phyloP scores from a whole-genome alignment of 92 coral and sea anemone genomes.

The Parazoanthus atlanticus region DNA sequence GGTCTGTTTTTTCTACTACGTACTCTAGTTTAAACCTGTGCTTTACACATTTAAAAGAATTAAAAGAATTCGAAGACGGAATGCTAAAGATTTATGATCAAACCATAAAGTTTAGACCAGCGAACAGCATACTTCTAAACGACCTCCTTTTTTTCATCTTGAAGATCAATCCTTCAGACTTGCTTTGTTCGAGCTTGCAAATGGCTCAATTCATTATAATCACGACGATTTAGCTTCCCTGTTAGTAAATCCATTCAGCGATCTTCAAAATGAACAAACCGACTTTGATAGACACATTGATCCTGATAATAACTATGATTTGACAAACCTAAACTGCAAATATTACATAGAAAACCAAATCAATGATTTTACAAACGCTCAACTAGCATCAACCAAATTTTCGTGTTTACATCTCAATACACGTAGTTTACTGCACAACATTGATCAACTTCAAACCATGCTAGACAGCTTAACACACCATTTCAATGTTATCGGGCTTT shows the following conservation, averaged over 20 bases:
- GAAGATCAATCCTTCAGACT: slow-evolving; percentile 27
- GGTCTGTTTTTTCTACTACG: too few relatives aligned
- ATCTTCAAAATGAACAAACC: slow-evolving; percentile 27
- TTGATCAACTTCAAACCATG: slow-evolving; percentile 6
- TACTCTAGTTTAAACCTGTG: too few relatives aligned
- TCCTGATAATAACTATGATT: background rate
- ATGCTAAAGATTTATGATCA: too few relatives aligned
- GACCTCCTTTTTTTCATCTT: slow-evolving; percentile 27
- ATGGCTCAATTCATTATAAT: slow-evolving; percentile 18
- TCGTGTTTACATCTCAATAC: slow-evolving; percentile 41
- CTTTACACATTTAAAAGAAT: too few relatives aligned
- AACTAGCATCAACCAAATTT: slow-evolving; percentile 1
- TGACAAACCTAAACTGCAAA: slow-evolving; percentile 26
- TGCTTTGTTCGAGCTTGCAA: slow-evolving; percentile 24
- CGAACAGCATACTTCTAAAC: too few relatives aligned
- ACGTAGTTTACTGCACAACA: slow-evolving; percentile 33
- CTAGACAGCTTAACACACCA: background rate
- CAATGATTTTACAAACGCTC: background rate
- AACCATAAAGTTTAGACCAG: too few relatives aligned
- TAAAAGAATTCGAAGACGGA: too few relatives aligned
- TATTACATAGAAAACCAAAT: slow-evolving; percentile 36
- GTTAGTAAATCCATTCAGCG: slow-evolving; percentile 18
- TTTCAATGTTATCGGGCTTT: slow-evolving; percentile 29
- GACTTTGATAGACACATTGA: slow-evolving; percentile 25
- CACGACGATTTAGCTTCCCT: slow-evolving; percentile 9